Base-by-base conservation (phyloP, 2,113 vertebrate genomes). In the Ammospiza caudacuta region DNA sequence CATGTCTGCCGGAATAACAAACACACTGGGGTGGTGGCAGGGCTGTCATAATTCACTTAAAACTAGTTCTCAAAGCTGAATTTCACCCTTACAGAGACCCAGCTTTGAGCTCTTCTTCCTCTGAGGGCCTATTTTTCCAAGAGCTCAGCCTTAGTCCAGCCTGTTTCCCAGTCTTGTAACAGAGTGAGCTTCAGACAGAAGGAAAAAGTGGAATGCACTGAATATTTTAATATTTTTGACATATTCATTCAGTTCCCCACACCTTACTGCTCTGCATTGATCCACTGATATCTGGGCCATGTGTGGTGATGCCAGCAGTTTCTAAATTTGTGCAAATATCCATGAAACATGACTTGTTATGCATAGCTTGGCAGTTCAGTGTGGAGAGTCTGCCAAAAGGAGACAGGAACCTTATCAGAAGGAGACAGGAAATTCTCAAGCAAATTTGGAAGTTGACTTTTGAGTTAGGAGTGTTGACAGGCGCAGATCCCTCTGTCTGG, bases 341-440 rank as follows among this genome's bases (percentile, higher is more conserved):
- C 73, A 61, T 37, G 54, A 96, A 93, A 90, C 35, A 7, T 39
- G 55, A 29, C 52, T 93, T 84, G 37, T 91, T 94, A 77, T 83
- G 52, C 68, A 57, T 15, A 80, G 54, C 68, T 90, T 96, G 92
- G 90, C 94, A 93, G 62, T 83, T 72, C 5, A 5, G 4, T 24
- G 18, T 57, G 33, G 47, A 59, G 67, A 83, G 67, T 18, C 70
- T 96, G 83, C 92, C 92, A 95, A 93, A 92, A 86, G 21, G 35
- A 96, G 87, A 74, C 82, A 82, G 88, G n/a, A 90, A 55, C 51
- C 80, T 95, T 90, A 95, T 95, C 92, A 95, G 83, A 82, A 75
- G 29, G 91, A 95, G 77, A 92, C 74, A 85, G 87, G 91, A 97
- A 97, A 97, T 94, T 94, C 87, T 94, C 66, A 12, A 87, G 73